These are phyloP conservation scores for Pteronotus mesoamericanus DNA, from an alignment of 2,797 vertebrate species.

Conservation along the genomic window DNA sequence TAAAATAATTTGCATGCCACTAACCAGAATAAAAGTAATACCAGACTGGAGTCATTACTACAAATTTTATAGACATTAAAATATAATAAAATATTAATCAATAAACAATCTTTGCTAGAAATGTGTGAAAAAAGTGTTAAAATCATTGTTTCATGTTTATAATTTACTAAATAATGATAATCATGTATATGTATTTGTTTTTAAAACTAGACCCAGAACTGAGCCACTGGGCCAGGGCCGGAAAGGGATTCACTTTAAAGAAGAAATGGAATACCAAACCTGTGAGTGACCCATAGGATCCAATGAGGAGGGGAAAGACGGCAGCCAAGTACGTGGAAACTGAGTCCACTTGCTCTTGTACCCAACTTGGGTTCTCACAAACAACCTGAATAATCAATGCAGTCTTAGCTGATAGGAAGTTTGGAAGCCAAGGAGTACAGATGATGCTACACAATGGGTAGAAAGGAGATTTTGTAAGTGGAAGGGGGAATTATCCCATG, in stretches of 20 bases:
- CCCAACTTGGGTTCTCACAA: not conserved
- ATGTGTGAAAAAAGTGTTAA: not conserved
- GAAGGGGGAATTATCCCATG: not conserved
- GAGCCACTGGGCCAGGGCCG: not conserved
- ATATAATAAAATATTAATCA: not conserved
- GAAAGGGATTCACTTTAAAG: not conserved
- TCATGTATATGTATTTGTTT: not conserved
- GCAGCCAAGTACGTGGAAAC: not conserved
- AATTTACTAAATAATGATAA: not conserved
- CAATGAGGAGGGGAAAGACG: not conserved
- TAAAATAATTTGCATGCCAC: not conserved
- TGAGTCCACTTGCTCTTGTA: not conserved
- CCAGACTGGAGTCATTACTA: not conserved
- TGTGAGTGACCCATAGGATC: not conserved
- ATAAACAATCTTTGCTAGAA: not conserved
- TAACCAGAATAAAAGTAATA: not conserved
- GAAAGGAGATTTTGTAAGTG: not conserved
- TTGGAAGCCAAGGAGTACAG: not conserved
- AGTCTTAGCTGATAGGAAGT: not conserved
- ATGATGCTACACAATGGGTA: not conserved
- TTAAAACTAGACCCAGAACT: not conserved
- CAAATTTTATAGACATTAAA: not conserved
- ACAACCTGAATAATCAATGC: not conserved
- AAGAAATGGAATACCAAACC: not conserved
- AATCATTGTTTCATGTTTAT: not conserved